Conservation (phyloP, 2,797 vertebrate species). For the Pangasius krempfi region DNA sequence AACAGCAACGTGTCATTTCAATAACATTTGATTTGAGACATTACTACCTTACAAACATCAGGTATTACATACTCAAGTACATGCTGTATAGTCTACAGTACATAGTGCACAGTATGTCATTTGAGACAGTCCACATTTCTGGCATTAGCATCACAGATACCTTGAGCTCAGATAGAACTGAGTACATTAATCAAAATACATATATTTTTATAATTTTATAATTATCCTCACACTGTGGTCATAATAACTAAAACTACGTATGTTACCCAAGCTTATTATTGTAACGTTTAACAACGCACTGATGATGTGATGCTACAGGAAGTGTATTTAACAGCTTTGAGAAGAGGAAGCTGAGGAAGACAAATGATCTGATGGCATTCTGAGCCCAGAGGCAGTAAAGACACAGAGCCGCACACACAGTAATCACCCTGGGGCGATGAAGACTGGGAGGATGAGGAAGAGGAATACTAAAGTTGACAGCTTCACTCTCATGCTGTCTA, state of each 20-base stretch:
- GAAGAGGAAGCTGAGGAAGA: not conserved
- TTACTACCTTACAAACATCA: not conserved
- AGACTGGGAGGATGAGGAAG: constrained; percentile 21
- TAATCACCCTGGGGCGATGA: constrained; percentile 21
- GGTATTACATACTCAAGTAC: not conserved
- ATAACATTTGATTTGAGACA: not conserved
- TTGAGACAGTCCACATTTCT: not conserved
- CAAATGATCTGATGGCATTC: constrained; percentile 15
- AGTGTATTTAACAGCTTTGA: constrained; percentile 31
- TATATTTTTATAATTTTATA: not conserved
- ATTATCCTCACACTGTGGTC: not conserved
- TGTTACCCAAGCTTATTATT: not conserved
- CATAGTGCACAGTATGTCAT: not conserved
- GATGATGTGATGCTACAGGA: constrained; percentile 12
- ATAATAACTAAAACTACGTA: not conserved
- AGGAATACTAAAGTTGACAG: constrained; percentile 23
- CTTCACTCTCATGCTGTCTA: constrained; percentile 29
- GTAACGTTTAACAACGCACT: constrained; percentile 29
- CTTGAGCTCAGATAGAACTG: not conserved
- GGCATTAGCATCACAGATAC: not conserved
- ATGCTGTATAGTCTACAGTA: not conserved
- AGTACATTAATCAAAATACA: not conserved
- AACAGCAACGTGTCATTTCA: not conserved
- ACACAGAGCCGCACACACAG: constrained; percentile 1
- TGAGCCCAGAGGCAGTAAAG: not conserved